Base-by-base conservation (phyloP, 2,888 invertebrate genomes). In the Eledona agricola region DNA sequence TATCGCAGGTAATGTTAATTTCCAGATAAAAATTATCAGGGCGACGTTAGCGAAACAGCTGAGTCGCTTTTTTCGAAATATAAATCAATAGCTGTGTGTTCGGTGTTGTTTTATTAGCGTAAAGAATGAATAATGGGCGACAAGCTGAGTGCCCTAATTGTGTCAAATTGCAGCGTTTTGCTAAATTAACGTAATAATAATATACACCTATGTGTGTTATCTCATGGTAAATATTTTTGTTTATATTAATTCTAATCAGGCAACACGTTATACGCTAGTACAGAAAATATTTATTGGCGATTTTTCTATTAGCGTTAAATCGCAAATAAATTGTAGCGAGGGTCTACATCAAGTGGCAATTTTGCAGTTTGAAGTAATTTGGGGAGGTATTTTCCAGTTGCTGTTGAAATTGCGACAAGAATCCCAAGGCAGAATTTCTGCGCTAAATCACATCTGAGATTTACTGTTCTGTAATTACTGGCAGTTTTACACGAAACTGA, bases 1-100 rank as follows among this genome's bases (percentile, higher is more conserved):
- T 38, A 38, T 38, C 38, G 16, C 37, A n/a, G 13, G 20, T 13
- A 25, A 38, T 38, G 25, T 38, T 13, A 38, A 25, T 38, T 25
- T 15, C 15, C 3, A 26, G 40, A 40, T 40, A 28, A 40, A 28
- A 17, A 10, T 40, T 40, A 38, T 38, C 38, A 38, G 25, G 5
- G n/a, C 12, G 4, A 38, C 2, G n/a, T 19, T 19, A 19, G 20
- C 22, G 22, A 35, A 31, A 16, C 31, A 31, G 7, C 16, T 31
- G 31, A 31, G 17, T 31, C n/a, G n/a, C n/a, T n/a, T 31, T 9
- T 31, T 4, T 11, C 16, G 5, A 9, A 31, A 13, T 17, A 31
- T 17, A 13, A 23, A 3, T 23, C 23, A 3, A 23, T 23, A 23
- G 9, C n/a, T n/a, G n/a, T n/a, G n/a, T n/a, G n/a, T n/a, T n/a